Conservation (phyloP, 2,888 invertebrate genomes). For the Cephus rjabovi region DNA sequence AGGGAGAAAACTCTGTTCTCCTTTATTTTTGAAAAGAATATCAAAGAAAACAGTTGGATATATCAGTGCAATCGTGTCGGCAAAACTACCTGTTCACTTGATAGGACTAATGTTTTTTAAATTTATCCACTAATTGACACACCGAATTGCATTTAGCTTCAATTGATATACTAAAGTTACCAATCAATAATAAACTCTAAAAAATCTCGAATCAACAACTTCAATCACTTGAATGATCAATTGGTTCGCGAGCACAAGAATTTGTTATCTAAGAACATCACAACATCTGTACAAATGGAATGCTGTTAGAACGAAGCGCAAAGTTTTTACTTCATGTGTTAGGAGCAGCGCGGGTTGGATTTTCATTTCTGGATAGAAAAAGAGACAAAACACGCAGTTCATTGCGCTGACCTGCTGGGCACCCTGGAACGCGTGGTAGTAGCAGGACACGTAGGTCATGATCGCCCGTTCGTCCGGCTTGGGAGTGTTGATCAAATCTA, state of each 20-base stretch:
- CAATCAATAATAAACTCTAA: background rate
- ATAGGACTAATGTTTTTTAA: background rate
- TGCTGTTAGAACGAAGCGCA: constrained; percentile 23
- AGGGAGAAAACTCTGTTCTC: background rate
- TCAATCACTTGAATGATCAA: background rate
- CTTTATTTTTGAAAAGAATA: background rate
- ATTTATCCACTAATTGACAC: background rate
- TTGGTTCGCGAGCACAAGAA: background rate
- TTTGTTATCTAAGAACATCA: background rate
- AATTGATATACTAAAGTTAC: background rate
- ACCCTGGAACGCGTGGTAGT: constrained; percentile 99
- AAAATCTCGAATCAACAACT: background rate
- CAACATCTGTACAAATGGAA: background rate
- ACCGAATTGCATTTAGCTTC: background rate
- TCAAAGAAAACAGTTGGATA: background rate
- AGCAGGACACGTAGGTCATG: constrained; percentile 99
- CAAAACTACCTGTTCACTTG: background rate
- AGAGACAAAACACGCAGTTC: constrained; percentile 39
- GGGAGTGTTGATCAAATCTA: constrained; percentile 99
- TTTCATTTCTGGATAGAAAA: constrained; percentile 13
- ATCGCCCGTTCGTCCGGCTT: constrained; percentile 99
- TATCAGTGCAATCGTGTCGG: background rate
- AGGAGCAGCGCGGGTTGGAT: constrained; percentile 11
- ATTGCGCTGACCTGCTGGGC: constrained; percentile 89
- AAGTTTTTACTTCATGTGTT: constrained; percentile 22